phyloP scores from a whole-genome alignment of 2,797 vertebrate species.

The Alauda arvensis region DNA sequence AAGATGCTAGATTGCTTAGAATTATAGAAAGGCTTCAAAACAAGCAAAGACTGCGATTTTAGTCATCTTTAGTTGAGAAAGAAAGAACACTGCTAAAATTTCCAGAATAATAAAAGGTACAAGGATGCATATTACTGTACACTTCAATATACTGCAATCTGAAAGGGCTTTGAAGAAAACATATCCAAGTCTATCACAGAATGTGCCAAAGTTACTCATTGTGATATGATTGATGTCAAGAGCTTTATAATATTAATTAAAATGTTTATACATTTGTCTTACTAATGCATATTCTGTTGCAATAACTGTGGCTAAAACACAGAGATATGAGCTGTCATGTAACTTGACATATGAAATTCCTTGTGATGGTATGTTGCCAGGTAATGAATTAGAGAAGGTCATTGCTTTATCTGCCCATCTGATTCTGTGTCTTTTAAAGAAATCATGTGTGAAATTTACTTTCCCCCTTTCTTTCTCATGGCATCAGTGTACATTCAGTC shows the following conservation, averaged over 20 bases:
- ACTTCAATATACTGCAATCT: background rate
- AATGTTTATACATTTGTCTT: background rate
- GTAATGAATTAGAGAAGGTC: background rate
- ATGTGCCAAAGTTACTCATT: background rate
- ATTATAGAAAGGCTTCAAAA: background rate
- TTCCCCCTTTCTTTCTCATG: background rate
- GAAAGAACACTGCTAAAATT: background rate
- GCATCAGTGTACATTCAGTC: background rate
- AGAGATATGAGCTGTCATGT: background rate
- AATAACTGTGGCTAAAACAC: background rate
- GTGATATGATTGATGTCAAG: background rate
- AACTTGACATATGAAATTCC: background rate
- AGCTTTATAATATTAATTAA: background rate
- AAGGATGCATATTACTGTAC: background rate
- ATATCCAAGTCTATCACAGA: background rate
- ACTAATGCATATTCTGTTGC: background rate
- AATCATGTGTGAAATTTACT: background rate
- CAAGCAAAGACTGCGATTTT: background rate
- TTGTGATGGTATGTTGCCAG: background rate
- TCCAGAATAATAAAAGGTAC: background rate
- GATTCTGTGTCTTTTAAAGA: background rate
- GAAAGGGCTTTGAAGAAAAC: background rate
- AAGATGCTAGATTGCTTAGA: background rate
- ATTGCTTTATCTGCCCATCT: background rate
- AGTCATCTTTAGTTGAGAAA: background rate